Evolutionary conservation across 1,140 invertebrate species (phyloP), one percentile per base, ranked within the genome.

Genomic region (Anoplolepis gracilipes): DNA sequence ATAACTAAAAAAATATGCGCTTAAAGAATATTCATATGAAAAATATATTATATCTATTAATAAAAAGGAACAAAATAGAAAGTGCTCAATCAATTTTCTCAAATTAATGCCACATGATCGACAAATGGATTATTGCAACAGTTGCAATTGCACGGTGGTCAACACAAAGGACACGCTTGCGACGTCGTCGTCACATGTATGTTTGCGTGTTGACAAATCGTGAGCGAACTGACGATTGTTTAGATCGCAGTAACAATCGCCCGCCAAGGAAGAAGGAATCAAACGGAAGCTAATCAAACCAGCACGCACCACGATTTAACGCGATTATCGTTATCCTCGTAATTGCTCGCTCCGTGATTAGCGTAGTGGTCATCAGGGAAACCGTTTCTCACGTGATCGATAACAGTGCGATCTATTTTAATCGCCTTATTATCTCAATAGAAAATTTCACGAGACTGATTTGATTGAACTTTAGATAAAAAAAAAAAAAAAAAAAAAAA

Each of bases 231-330:
- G 39, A 72, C 22, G 67, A 28, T 28, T 73, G 78, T 82, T 82
- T 82, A 82, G 78, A 79, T 79, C 62, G 77, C n/a, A 59, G 49
- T 72, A 81, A 81, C 65, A 65, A 81, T 59, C 53, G 33, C 16
- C 30, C 64, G 25, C 11, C 59, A 59, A 55, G 67, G 78, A 82
- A 82, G 78, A 82, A 82, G 78, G 78, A 59, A 82, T 82, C 78
- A 82, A 82, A 82, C 78, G 78, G 67, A 22, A 28, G 10, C 78
- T 82, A 59, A 82, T 73, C 78, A 82, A 72, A 82, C 78, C 53
- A 82, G 36, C 67, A 82, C 53, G 67, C 67, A 25, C 53, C 22
- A 28, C 22, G 67, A 72, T 82, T 72, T 73, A 82, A 82, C 55
- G 25, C 55, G 67, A 82, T 82, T 72, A 82, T 61, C 67, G 28